Evolutionary conservation across 2,113 vertebrate genomes (phyloP), one percentile per base, ranked within the genome.

Genomic region (Gambusia holbrooki): DNA sequence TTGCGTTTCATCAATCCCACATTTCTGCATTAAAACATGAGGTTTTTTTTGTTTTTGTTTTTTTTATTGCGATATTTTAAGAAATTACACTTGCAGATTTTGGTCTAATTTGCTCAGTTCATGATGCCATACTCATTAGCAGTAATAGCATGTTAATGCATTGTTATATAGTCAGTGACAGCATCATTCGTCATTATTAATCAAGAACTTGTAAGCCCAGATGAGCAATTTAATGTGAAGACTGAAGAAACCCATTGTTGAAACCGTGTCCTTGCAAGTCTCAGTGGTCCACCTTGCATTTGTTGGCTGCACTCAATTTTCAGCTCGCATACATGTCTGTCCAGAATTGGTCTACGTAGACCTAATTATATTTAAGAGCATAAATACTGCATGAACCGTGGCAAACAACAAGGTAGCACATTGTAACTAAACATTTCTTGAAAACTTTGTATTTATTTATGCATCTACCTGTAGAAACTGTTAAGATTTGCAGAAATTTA

Each of bases 331-430:
- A 37, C 37, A 66, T 37, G 11, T 45, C n/a, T 42, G 37, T 28
- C 14, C 37, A 67, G 6, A 67, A 67, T 67, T 67, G 65, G 65
- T 6, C 65, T 40, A 67, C 19, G 28, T 42, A 67, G 65, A 40
- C 65, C 65, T 40, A 67, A 67, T 67, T 67, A 67, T 30, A 33
- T 2, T 14, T 17, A 40, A 67, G 27, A 37, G 37, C 37, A 67
- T 67, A 67, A 67, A 45, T 45, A 27, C n/a, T 42, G 27, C 37
- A 67, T 29, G 28, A 15, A 45, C 4, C 29, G 35, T 42, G 25
- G 35, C 42, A 67, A 67, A 28, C 37, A 67, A 19, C n/a, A 27
- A 27, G 37, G 27, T 28, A 28, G 12, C n/a, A 12, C n/a, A 42
- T 27, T 28, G 8, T 4, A 29, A 3, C 45, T 19, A 48, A 48